Evolutionary conservation across 2,888 invertebrate genomes (phyloP), one percentile per base, ranked within the genome.

Genomic region (Unio pictorum): DNA sequence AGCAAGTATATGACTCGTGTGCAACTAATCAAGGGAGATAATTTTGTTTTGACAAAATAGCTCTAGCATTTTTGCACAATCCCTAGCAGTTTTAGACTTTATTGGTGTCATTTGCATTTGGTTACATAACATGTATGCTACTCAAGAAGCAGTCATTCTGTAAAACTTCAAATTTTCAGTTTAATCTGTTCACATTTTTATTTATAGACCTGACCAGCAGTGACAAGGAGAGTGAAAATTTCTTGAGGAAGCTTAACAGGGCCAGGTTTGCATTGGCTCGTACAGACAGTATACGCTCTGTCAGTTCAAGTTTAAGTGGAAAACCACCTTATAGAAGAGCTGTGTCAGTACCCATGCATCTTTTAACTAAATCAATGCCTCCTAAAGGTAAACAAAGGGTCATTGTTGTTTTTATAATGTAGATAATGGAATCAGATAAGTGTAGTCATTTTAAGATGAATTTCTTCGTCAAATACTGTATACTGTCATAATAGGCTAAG

Each of bases 261-360:
- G 97, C 97, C 0, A 94, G 96, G 71, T 96, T 96, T 88, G 96
- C 97, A 0, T 70, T 89, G 67, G 88, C 89, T 0, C 73, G 89
- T 58, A 88, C 89, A 28, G 89, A 89, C 76, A 89, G 89, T 72
- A 82, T 94, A 80, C 94, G 95, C 90, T 95, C 96, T 0, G 91
- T 97, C 67, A 95, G 95, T 87, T 95, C 95, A 45, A 95, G 96
- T 83, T 94, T 97, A 86, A 96, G 95, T 68, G 94, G 95, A 63
- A 98, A 97, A 91, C 96, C 96, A 94, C 97, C 97, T 0, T 98
- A 97, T 91, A 96, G 97, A 90, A 91, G 97, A 73, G 96, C 97
- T 64, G 95, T 96, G 93, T 97, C 97, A 8, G 97, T 97, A 20
- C 97, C 97, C 5, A 83, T 88, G 65, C 89, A 89, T 74, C 84